Conservation (phyloP, 2,797 vertebrate species). For the Phoebastria nigripes region DNA sequence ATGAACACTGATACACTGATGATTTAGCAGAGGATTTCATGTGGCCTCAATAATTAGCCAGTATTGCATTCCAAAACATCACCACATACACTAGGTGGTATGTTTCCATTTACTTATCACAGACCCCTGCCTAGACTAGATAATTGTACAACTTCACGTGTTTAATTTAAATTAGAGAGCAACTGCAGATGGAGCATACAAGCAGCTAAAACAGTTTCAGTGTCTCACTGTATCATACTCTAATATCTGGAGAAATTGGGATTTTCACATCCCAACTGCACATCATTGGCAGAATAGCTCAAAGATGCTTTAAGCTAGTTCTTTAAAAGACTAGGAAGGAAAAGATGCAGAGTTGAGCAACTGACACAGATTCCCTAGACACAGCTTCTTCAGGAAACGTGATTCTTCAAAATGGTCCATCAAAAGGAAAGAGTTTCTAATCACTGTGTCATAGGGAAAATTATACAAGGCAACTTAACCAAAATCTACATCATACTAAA, state of each 20-base stretch:
- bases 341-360: not conserved
- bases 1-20: not conserved
- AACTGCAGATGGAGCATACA: not conserved
- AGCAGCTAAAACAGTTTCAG: not conserved
- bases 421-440: not conserved
- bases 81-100: rapidly evolving
- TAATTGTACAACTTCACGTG: not conserved
- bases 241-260: not conserved
- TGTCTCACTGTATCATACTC: not conserved
- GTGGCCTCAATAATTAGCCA: not conserved
- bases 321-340: not conserved
- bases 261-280: not conserved
- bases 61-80: not conserved
- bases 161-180: not conserved
- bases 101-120: not conserved
- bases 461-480: not conserved
- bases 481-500: not conserved
- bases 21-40: not conserved
- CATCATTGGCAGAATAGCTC: not conserved
- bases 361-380: not conserved
- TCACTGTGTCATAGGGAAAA: not conserved
- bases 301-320: not conserved
- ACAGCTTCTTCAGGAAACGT: not conserved
- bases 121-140: not conserved
- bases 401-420: not conserved